Base-by-base conservation (phyloP, 2,888 invertebrate genomes). In the Alentia gelatinosa region DNA sequence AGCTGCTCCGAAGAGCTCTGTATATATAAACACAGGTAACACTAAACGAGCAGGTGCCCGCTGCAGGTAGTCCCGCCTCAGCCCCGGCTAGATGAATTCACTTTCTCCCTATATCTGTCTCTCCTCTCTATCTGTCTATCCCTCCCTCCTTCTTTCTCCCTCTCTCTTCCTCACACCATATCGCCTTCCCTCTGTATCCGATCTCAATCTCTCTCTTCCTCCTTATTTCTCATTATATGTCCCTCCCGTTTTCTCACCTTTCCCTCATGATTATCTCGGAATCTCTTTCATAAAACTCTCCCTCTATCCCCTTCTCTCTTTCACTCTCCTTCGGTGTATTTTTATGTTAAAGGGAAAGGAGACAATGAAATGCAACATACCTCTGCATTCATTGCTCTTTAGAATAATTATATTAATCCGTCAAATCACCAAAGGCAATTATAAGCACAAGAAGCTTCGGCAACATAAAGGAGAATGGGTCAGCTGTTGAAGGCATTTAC, bases 21-120 rank as follows among this genome's bases (percentile, higher is more conserved):
- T 68, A 68, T 68, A n/a, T n/a, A 68, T 68, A 68, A 68, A 68
- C 68, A 68, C 68, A 68, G 68, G 68, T 68, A 68, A 68, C 68
- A 30, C 68, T 26, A 68, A 68, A 26, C 30, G 68, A 30, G 68
- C 68, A 30, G 68, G n/a, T 68, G 47, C 68, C 26, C 68, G 0
- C 56, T 3, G 23, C 56, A 56, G 19, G 56, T 12, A 30, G 68
- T 68, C 68, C 12, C 68, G 12, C 4, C 5, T n/a, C n/a, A n/a
- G n/a, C n/a, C n/a, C n/a, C n/a, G 7, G 7, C 47, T 42, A 7
- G 7, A 42, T 42, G 9, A 7, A 7, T 42, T 42, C 47, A 7
- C 47, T 15, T 42, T 15, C 47, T 42, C 47, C 47, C 15, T 7
- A 7, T 42, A 42, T 42, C 47, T 42, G 15, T 42, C 47, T 42